phyloP scores from a whole-genome alignment of 2,113 vertebrate species.

The Nerophis ophidion region DNA sequence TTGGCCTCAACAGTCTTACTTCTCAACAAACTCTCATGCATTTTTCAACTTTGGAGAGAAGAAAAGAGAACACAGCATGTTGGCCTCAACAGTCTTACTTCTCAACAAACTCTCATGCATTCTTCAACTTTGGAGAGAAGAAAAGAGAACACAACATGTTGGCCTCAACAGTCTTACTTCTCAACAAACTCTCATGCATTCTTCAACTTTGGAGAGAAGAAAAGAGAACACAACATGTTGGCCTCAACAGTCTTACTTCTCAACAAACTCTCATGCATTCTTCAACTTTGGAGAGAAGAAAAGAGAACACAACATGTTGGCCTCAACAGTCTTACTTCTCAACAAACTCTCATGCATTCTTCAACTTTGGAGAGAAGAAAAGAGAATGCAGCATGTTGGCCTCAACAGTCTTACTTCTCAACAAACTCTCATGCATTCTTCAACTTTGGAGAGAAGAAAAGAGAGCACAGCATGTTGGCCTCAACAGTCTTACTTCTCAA shows the following conservation, averaged over 20 bases:
- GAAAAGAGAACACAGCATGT: constrained; percentile 58
- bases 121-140: no score
- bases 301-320: constrained; percentile 56
- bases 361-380: constrained; percentile 14
- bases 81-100: constrained; percentile 3
- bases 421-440: no score
- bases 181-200: no score
- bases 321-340: neutral
- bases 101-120: no score
- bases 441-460: constrained; percentile 19
- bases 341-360: no score
- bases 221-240: constrained; percentile 57
- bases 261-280: no score
- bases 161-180: constrained; percentile 2
- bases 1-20: no score
- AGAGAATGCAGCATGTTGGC: constrained; percentile 55
- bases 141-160: constrained; percentile 58
- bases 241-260: neutral
- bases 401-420: neutral
- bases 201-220: neutral
- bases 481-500: no score
- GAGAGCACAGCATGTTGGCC: constrained; percentile 54
- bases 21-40: no score
- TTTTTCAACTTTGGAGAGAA: no score
- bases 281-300: constrained; percentile 8